These are phyloP conservation scores for Lathronympha strigana DNA, from an alignment of 2,888 invertebrate genomes.

Conservation along the genomic window DNA sequence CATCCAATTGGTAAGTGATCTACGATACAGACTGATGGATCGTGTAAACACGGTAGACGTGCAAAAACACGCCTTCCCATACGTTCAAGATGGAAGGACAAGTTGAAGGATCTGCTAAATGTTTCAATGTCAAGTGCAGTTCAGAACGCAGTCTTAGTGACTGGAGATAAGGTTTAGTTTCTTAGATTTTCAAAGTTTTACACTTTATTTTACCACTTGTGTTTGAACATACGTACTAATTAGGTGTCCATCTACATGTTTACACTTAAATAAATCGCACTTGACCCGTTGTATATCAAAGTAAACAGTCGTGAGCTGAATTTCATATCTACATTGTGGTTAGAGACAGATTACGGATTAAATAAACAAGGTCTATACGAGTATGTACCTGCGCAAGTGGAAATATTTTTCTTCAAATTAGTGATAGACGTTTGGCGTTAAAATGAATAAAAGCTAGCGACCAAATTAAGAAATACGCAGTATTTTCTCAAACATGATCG, in stretches of 20 bases:
- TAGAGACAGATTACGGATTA: background rate
- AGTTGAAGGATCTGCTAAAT: background rate
- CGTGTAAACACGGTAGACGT: constrained; percentile 15
- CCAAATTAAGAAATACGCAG: no score
- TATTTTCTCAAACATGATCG: no score
- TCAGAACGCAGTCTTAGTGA: no score
- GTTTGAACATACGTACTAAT: background rate
- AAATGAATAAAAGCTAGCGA: background rate
- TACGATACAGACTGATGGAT: constrained; percentile 21
- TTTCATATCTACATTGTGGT: background rate
- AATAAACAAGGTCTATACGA: constrained; percentile 9
- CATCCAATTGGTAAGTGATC: no score
- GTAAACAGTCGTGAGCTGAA: constrained; percentile 10
- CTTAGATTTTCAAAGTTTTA: no score
- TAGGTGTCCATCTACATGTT: background rate
- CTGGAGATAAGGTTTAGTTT: no score
- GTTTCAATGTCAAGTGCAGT: constrained; percentile 1
- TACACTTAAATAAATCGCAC: background rate
- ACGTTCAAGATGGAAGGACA: background rate
- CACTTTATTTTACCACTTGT: background rate
- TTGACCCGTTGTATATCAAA: constrained; percentile 5
- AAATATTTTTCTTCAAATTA: background rate
- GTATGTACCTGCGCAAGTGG: background rate
- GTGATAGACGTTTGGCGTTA: background rate
- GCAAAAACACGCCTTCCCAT: background rate